A percentile compares a stretch with the other conserved stretches of the same genome.
phyloP scores from a whole-genome alignment of 53 echinoderm and acorn worm species.

The Crossaster papposus region DNA sequence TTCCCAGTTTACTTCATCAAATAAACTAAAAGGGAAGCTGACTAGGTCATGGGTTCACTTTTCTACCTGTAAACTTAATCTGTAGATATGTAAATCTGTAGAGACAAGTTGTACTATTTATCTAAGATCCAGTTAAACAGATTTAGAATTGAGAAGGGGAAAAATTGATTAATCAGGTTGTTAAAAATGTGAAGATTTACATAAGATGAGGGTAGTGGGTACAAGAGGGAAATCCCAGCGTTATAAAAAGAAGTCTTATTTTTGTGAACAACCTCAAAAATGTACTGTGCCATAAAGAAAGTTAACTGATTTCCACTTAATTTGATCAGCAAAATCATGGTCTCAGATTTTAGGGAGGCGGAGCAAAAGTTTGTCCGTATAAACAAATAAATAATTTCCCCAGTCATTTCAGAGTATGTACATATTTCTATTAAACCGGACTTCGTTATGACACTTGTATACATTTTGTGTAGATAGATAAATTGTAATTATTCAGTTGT shows the following conservation, averaged over 20 bases:
- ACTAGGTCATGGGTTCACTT: background rate
- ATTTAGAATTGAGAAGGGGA: background rate
- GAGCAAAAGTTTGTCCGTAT: no score
- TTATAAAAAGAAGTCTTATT: no score
- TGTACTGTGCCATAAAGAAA: no score
- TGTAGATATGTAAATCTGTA: background rate
- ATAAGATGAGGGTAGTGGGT: background rate
- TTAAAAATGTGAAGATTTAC: background rate
- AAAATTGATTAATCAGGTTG: background rate
- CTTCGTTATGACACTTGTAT: background rate
- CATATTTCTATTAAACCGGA: no score
- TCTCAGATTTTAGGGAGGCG: no score
- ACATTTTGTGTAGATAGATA: background rate
- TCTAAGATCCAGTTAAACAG: conserved; percentile 5
- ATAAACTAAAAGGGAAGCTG: no score
- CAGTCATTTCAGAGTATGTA: no score
- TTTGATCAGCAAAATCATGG: no score
- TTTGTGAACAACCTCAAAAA: no score
- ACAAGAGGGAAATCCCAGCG: no score
- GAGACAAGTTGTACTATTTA: conserved; percentile 2
- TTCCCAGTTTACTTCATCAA: background rate
- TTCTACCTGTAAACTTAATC: background rate
- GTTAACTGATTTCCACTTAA: no score
- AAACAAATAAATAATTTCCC: no score
- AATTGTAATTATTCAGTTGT: background rate